phyloP scores from a whole-genome alignment of 2,888 invertebrate species.

The Ypsolopha sequella region DNA sequence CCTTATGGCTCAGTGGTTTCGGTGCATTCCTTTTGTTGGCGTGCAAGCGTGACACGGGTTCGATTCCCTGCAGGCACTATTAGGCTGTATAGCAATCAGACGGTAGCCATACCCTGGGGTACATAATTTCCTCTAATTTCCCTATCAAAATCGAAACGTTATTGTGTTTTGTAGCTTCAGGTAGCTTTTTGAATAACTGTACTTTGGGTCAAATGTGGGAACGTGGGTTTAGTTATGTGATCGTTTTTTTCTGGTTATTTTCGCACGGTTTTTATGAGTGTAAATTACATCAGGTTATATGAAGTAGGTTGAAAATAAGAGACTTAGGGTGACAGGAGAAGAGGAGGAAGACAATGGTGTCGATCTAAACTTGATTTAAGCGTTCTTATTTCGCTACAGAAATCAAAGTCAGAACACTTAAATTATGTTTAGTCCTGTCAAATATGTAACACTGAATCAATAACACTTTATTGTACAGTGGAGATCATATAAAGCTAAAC shows the following conservation, averaged over 20 bases:
- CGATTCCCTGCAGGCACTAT: slow-evolving; percentile 61
- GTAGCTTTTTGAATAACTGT: slow-evolving; percentile 29
- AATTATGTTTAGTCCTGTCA: too few relatives aligned
- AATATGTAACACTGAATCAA: too few relatives aligned
- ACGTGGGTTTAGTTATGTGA: slow-evolving; percentile 47
- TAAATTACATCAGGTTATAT: too few relatives aligned
- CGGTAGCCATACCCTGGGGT: slow-evolving; percentile 49
- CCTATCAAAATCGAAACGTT: slow-evolving; percentile 61
- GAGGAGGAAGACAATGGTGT: too few relatives aligned
- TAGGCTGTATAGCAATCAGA: slow-evolving; percentile 62
- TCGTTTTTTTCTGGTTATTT: slow-evolving; percentile 25
- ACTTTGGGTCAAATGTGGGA: slow-evolving; percentile 43
- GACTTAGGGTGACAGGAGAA: too few relatives aligned
- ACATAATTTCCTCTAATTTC: slow-evolving; percentile 69
- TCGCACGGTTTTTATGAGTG: slow-evolving; percentile 11
- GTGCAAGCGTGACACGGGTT: slow-evolving; percentile 55
- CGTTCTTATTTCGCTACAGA: too few relatives aligned
- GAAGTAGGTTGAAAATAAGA: too few relatives aligned
- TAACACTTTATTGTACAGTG: too few relatives aligned
- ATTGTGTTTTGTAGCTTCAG: slow-evolving; percentile 32
- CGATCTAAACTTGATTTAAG: too few relatives aligned
- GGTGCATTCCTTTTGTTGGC: slow-evolving; percentile 20
- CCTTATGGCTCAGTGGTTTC: slow-evolving; percentile 16
- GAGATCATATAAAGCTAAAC: too few relatives aligned
- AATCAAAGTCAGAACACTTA: too few relatives aligned